A percentile compares a stretch with the other conserved stretches of the same genome.
Evolutionary conservation across 2,888 invertebrate species (phyloP).

Genomic region (Furcula furcula): DNA sequence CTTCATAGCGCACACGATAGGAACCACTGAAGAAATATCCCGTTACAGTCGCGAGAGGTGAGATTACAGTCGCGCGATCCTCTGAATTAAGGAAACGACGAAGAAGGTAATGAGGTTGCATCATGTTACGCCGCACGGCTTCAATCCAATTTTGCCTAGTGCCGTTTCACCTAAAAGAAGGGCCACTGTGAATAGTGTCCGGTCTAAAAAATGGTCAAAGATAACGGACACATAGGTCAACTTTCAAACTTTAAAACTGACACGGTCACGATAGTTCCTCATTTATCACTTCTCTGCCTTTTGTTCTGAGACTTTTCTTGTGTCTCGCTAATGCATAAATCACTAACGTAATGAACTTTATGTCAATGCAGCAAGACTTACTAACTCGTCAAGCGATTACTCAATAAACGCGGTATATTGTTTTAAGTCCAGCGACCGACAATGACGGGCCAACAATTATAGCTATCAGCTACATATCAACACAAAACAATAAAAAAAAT

Average conservation of each 20-base stretch:
- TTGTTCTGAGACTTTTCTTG: slow-evolving; percentile 15
- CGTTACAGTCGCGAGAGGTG: too few relatives aligned
- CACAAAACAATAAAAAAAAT: slow-evolving; percentile 22
- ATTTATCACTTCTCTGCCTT: slow-evolving; percentile 42
- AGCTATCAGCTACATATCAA: slow-evolving; percentile 17
- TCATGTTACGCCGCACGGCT: too few relatives aligned
- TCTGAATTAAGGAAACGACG: too few relatives aligned
- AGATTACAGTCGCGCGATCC: too few relatives aligned
- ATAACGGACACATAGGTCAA: slow-evolving; percentile 20
- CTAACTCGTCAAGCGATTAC: slow-evolving; percentile 32
- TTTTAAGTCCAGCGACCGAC: slow-evolving; percentile 18
- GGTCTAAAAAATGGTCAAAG: slow-evolving; percentile 7
- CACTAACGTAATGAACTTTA: slow-evolving; percentile 38
- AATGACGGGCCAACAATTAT: slow-evolving; percentile 15
- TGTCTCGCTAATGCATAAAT: slow-evolving; percentile 24
- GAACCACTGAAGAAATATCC: too few relatives aligned
- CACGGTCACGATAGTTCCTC: slow-evolving; percentile 25
- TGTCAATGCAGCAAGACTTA: slow-evolving; percentile 33
- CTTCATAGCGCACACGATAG: too few relatives aligned
- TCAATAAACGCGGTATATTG: slow-evolving; percentile 34
- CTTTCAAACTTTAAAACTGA: slow-evolving; percentile 23
- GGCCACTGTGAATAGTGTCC: slow-evolving; percentile 1
- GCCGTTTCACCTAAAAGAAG: slow-evolving; percentile 2
- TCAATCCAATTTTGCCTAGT: too few relatives aligned
- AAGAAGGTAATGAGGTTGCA: too few relatives aligned